A percentile compares a stretch with the other conserved stretches of the same genome.
phyloP scores from a whole-genome alignment of 2,113 vertebrate genomes.

The Hemiprocne comata region DNA sequence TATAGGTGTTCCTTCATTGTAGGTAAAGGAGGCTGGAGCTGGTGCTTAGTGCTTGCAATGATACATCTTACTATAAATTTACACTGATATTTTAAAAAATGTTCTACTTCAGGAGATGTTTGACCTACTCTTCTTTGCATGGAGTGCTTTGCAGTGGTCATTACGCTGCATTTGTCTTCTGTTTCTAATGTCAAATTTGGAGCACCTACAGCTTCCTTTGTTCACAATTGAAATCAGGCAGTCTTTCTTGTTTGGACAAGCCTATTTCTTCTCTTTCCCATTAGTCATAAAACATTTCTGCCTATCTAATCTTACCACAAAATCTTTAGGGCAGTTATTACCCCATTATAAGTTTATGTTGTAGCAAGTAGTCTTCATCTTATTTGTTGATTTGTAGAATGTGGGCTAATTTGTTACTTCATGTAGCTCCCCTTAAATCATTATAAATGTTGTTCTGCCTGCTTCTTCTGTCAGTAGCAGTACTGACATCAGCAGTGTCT shows the following conservation, averaged over 20 bases:
- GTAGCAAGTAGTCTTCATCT: not conserved
- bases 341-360: conserved; percentile 3
- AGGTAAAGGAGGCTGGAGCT: not conserved
- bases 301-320: conserved; percentile 1
- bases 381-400: not conserved
- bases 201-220: not conserved
- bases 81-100: not conserved
- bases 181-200: not conserved
- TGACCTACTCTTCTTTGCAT: not conserved
- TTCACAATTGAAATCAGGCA: not conserved
- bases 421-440: not conserved
- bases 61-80: not conserved
- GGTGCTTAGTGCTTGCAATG: not conserved
- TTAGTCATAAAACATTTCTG: conserved; percentile 16
- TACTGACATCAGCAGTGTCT: not conserved
- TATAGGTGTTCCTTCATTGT: not conserved
- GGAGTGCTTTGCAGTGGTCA: not conserved
- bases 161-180: not conserved
- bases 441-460: not conserved
- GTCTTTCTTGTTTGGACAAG: not conserved
- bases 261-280: not conserved
- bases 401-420: not conserved
- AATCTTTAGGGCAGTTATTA: conserved; percentile 37
- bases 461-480: not conserved
- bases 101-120: not conserved